phyloP scores from a whole-genome alignment of 1,140 invertebrate species.

The Drosophila nigrodunni region DNA sequence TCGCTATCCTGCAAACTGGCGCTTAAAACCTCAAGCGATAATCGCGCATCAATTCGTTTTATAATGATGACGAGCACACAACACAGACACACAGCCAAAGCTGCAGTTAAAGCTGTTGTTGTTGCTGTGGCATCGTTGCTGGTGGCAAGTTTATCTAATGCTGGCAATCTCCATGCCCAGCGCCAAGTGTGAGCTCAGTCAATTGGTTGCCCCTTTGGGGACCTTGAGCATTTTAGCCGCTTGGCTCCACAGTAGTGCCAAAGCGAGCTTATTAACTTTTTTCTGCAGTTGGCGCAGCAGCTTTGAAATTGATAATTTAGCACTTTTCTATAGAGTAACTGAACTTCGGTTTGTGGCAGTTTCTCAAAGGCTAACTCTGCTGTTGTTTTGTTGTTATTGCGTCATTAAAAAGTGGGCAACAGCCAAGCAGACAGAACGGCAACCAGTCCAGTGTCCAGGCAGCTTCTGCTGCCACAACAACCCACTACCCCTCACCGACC shows the following conservation, averaged over 20 bases:
- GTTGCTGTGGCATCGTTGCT: constrained; percentile 47
- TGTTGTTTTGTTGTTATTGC: constrained; percentile 52
- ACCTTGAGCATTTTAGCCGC: constrained; percentile 69
- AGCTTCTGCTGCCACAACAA: background rate
- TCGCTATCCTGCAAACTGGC: constrained; percentile 58
- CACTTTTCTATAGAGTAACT: constrained; percentile 11
- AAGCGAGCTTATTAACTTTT: background rate
- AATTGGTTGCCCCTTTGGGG: constrained; percentile 67
- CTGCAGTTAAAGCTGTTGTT: background rate
- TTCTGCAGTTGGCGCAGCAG: background rate
- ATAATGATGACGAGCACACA: constrained; percentile 74
- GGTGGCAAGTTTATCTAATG: constrained; percentile 80
- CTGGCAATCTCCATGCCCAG: constrained; percentile 68
- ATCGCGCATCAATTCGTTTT: constrained; percentile 81
- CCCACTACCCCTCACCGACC: no score
- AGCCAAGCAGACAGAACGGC: constrained; percentile 57
- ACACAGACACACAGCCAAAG: constrained; percentile 2
- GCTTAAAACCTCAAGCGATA: constrained; percentile 78
- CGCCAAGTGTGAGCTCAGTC: constrained; percentile 75
- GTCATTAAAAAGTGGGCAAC: constrained; percentile 66
- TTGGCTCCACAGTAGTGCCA: background rate
- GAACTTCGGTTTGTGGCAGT: background rate
- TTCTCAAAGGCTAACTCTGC: background rate
- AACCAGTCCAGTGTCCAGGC: constrained; percentile 28
- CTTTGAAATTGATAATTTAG: no score